phyloP scores from a whole-genome alignment of 2,113 vertebrate species.

The Ictalurus furcatus region DNA sequence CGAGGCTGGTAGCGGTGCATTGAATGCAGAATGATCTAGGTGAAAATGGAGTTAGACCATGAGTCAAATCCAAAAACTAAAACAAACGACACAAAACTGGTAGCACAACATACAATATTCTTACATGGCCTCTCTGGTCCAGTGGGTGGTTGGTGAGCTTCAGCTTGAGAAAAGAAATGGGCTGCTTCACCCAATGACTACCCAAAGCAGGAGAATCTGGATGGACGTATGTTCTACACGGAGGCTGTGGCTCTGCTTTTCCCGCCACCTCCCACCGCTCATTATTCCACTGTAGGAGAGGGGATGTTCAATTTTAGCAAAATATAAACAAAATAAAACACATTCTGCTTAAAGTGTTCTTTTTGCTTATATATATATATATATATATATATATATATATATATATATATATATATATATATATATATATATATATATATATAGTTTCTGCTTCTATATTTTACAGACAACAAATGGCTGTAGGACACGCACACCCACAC shows the following conservation, averaged over 20 bases:
- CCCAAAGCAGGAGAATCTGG: slow-evolving; percentile 87
- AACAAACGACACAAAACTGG: background rate
- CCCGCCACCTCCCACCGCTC: slow-evolving; percentile 90
- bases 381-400: background rate
- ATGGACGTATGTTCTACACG: slow-evolving; percentile 86
- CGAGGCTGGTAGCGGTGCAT: slow-evolving; percentile 83
- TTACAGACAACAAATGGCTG: slow-evolving; percentile 58
- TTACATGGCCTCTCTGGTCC: slow-evolving; percentile 87
- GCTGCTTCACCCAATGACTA: slow-evolving; percentile 92
- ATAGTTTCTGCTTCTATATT: background rate
- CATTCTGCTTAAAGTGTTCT: background rate
- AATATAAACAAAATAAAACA: background rate
- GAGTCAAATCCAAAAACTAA: background rate
- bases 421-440: background rate
- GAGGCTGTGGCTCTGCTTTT: slow-evolving; percentile 88
- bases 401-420: too few species aligned
- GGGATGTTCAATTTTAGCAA: slow-evolving; percentile 30
- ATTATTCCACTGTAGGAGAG: slow-evolving; percentile 83
- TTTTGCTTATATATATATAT: background rate
- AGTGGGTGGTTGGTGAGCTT: slow-evolving; percentile 92
- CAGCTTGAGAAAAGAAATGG: slow-evolving; percentile 86
- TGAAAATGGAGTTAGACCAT: background rate
- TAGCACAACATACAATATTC: slow-evolving; percentile 36
- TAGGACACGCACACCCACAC: background rate
- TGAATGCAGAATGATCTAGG: slow-evolving; percentile 80